Evolutionary conservation across 2,797 vertebrate species (phyloP), one percentile per base, ranked within the genome.

Genomic region (Pelodytes ibericus): DNA sequence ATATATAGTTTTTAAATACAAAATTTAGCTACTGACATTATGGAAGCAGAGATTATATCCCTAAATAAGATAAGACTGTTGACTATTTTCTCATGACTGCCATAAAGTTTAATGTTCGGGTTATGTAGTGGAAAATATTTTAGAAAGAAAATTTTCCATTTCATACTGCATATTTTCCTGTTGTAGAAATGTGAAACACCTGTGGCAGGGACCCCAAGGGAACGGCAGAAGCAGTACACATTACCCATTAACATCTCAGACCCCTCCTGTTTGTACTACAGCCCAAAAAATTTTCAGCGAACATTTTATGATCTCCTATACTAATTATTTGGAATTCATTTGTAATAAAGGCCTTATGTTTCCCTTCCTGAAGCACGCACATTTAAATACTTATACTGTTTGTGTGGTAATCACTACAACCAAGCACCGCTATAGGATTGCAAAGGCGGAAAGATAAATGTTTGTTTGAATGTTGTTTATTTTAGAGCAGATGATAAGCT

Each of bases 281-380:
- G 83, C 71, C 82, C 81, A 79, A 72, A 71, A 81, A 82, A 64
- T 80, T 75, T 77, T 67, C 70, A 83, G 81, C 77, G 78, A 81
- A 83, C 72, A 80, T 88, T 89, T 87, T 82, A 80, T 81, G 79
- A 90, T 87, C 83, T 89, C 83, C 87, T 86, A 81, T 82, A 83
- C 82, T 92, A 90, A 94, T 93, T 90, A 89, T 90, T 83, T 90
- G 87, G 88, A 91, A 91, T 88, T 88, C 80, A 78, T 84, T 86
- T 86, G 74, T 91, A 91, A 91, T 89, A 90, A 90, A 91, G 91
- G 82, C 87, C 86, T 86, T 86, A 88, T 93, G 88, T 89, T 86
- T 89, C 81, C 82, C 84, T 80, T 80, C 82, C 63, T 67, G 71
- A 82, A 82, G 66, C 65, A 80, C 9, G 70, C 80, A 76, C 74